phyloP scores from a whole-genome alignment of 2,797 vertebrate species.

The Cyclura pinguis region DNA sequence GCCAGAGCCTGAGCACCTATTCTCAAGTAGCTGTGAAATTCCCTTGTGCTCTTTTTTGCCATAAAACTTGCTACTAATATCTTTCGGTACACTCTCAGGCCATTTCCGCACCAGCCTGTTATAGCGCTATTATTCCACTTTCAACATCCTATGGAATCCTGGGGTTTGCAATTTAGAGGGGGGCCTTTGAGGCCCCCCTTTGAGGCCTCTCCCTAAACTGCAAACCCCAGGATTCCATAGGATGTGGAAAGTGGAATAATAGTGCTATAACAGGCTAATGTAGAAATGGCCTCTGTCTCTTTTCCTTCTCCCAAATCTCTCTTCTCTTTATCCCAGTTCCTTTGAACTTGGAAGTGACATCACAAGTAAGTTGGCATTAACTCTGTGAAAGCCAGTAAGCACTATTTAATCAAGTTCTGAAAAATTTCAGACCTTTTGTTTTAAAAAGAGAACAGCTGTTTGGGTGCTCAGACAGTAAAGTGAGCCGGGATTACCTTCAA shows the following conservation, averaged over 20 bases:
- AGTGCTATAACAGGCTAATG: too few relatives aligned
- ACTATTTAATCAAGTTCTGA: neutral
- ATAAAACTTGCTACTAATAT: neutral
- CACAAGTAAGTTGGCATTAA: neutral
- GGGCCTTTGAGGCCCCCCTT: too few relatives aligned
- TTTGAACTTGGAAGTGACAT: neutral
- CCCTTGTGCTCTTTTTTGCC: neutral
- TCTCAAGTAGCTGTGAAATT: neutral
- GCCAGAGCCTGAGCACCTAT: neutral
- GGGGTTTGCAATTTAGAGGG: too few relatives aligned
- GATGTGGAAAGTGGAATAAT: too few relatives aligned
- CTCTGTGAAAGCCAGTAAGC: neutral
- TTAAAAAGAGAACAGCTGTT: neutral
- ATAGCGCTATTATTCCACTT: too few relatives aligned
- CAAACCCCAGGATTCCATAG: too few relatives aligned
- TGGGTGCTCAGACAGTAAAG: neutral
- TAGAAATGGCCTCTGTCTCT: neutral
- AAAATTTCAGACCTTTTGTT: neutral
- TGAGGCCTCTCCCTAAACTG: too few relatives aligned
- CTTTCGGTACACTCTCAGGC: neutral
- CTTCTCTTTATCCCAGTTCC: neutral
- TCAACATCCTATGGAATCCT: too few relatives aligned
- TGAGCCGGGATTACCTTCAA: constrained; percentile 57
- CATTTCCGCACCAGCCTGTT: too few relatives aligned
- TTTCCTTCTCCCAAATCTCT: neutral